Conservation (phyloP, 1,140 invertebrate genomes). For the Cotesia typhae region DNA sequence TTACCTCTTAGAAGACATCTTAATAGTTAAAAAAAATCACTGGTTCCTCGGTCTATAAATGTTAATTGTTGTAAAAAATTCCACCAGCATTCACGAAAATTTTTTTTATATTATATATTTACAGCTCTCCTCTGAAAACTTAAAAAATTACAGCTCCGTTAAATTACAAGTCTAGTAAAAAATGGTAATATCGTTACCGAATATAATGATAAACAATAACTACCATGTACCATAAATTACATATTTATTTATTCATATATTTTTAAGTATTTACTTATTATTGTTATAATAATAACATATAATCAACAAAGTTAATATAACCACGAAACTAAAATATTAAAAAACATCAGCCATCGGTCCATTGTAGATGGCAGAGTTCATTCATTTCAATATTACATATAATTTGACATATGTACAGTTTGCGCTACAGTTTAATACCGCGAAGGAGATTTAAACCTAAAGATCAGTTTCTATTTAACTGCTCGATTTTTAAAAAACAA, state of each 20-base stretch:
- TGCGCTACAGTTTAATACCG: too few relatives aligned
- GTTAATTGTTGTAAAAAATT: constrained; percentile 41
- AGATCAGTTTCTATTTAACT: constrained; percentile 6
- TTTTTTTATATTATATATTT: too few relatives aligned
- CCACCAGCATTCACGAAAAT: too few relatives aligned
- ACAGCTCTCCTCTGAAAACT: too few relatives aligned
- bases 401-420: too few relatives aligned
- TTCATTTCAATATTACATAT: constrained; percentile 12
- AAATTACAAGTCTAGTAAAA: constrained; percentile 48
- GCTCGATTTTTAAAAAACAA: not conserved
- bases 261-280: not conserved
- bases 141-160: too few relatives aligned
- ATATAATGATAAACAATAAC: constrained; percentile 51
- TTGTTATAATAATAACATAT: constrained; percentile 56
- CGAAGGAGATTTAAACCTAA: constrained; percentile 1
- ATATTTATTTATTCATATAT: constrained; percentile 49
- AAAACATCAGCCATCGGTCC: constrained; percentile 54
- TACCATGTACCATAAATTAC: constrained; percentile 52
- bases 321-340: constrained; percentile 54
- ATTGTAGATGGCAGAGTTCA: constrained; percentile 49
- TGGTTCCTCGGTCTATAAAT: constrained; percentile 34
- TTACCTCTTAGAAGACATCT: constrained; percentile 66
- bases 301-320: constrained; percentile 42
- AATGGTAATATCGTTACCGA: constrained; percentile 37
- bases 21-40: constrained; percentile 50